Percentiles rank a stretch among this genome's conserved stretches.
Conservation (phyloP, 1,140 invertebrate species). For the Littorina saxatilis region DNA sequence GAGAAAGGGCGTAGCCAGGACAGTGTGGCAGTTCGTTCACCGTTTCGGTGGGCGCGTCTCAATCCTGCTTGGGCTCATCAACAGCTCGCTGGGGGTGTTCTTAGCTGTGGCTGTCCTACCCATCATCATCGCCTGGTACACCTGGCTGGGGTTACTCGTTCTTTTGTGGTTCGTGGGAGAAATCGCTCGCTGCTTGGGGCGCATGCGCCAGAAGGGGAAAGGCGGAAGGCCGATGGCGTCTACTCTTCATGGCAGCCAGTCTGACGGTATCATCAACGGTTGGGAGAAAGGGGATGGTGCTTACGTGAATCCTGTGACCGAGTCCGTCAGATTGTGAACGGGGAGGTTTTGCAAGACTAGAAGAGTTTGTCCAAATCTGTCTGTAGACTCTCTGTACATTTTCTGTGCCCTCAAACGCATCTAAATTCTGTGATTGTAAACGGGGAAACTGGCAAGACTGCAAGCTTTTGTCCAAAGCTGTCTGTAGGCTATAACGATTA, state of each 20-base stretch:
- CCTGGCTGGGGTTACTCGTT: slow-evolving; percentile 8
- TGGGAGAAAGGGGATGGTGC: neutral
- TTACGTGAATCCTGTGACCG: neutral
- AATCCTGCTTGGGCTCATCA: neutral
- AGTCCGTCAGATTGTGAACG: slow-evolving; percentile 8
- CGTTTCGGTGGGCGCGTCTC: slow-evolving; percentile 1
- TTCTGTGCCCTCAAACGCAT: too few species aligned
- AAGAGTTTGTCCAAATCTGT: too few species aligned
- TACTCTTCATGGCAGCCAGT: neutral
- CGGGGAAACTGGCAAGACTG: too few species aligned
- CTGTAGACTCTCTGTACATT: too few species aligned
- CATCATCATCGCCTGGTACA: slow-evolving; percentile 15
- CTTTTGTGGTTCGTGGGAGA: neutral
- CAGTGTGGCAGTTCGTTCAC: neutral
- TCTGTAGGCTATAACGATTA: too few species aligned
- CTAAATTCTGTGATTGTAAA: too few species aligned
- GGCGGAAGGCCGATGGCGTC: neutral
- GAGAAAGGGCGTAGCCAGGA: neutral
- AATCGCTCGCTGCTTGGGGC: neutral
- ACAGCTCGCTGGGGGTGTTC: slow-evolving; percentile 4
- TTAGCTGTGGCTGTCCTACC: neutral
- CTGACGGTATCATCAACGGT: slow-evolving; percentile 2
- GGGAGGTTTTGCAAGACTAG: too few species aligned
- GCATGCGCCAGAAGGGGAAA: neutral
- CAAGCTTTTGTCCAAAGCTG: too few species aligned